Evolutionary conservation across 2,888 invertebrate species (phyloP), one percentile per base, ranked within the genome.

Genomic region (Phymatocera aterrima): DNA sequence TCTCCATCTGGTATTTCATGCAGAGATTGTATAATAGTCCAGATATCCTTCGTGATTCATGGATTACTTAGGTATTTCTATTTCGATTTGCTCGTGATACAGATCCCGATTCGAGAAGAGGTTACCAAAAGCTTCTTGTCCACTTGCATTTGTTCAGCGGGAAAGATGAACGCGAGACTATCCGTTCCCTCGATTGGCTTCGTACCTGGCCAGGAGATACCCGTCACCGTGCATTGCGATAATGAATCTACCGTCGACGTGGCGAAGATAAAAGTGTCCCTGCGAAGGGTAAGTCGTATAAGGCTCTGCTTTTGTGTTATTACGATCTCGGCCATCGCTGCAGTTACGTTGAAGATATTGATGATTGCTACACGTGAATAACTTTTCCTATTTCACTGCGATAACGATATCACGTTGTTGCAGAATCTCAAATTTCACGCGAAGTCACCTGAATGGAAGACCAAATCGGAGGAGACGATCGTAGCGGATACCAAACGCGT

Each of bases 171-270:
- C 21, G 78, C 85, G 28, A 77, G 77, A 1, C 77, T 84, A n/a
- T 78, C 79, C 21, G 65, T 87, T 34, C 84, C 85, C 15, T 81
- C 78, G 34, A 83, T 79, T 31, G 86, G 85, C 12, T 87, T 82
- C 51, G 84, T 83, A 12, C 81, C 85, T 8, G 88, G 87, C 12
- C 86, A 88, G 79, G 74, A 77, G 40, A 83, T 88, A 51, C 78
- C 81, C 10, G 82, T 85, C 6, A 82, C 81, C 34, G 82, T 87
- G 4, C 82, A 85, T 61, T 81, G 85, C 1, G 82, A 84, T 74
- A 87, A 87, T 77, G 72, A 74, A 24, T 84, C 85, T 12, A 80
- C 77, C 3, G 80, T 83, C 4, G 78, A 79, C 2, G 79, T 87
- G 1, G 74, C 57, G 1, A 79, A 77, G 51, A 54, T 85, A 31